Evolutionary conservation across 2,888 invertebrate genomes (phyloP).

Genomic region (Microctonus aethiopoides): DNA sequence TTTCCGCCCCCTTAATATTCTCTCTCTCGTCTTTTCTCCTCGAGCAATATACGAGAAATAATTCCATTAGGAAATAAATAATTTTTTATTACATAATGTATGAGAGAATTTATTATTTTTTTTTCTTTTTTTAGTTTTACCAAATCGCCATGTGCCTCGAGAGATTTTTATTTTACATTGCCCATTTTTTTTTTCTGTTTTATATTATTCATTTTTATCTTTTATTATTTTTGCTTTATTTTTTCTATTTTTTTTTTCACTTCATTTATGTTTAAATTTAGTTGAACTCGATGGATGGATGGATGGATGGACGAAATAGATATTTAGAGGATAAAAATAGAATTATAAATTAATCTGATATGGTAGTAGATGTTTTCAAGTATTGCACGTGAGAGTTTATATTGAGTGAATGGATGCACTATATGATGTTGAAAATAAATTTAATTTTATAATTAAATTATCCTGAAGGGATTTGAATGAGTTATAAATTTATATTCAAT

Average conservation of each 20-base stretch:
- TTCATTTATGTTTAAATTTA: not conserved
- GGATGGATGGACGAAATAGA: not conserved
- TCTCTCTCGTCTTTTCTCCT: not conserved
- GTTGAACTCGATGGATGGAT: not conserved
- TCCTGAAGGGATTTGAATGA: not conserved
- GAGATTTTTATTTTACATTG: no score
- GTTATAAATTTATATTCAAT: not conserved
- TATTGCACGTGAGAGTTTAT: not conserved
- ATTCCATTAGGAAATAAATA: not conserved
- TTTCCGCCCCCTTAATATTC: not conserved
- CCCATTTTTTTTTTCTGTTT: no score
- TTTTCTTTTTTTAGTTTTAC: not conserved
- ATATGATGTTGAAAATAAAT: not conserved
- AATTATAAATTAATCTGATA: slow-evolving; percentile 1
- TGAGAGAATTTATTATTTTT: not conserved
- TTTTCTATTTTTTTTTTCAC: not conserved
- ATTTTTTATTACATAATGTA: not conserved
- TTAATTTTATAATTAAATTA: not conserved
- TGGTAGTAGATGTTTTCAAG: slow-evolving; percentile 1
- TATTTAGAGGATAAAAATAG: not conserved
- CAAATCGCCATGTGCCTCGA: no score
- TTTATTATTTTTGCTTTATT: no score
- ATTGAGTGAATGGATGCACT: not conserved
- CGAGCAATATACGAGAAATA: not conserved
- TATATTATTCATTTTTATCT: no score